A percentile compares a stretch with the other conserved stretches of the same genome.
Conservation (phyloP, 1,140 invertebrate genomes). For the Patella vulgata region DNA sequence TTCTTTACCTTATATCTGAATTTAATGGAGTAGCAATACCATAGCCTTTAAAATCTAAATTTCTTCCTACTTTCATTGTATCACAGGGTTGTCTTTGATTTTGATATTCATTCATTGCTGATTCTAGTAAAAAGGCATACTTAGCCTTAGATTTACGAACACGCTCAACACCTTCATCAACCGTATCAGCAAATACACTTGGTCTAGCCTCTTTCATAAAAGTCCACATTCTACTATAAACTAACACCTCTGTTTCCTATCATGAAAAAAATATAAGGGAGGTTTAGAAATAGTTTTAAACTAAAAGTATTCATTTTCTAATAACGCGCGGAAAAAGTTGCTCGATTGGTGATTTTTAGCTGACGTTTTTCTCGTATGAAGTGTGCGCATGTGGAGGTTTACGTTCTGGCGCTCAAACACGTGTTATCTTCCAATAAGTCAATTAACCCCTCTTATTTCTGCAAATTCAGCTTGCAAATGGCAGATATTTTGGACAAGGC, state of each 20-base stretch:
- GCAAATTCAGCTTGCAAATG: no score
- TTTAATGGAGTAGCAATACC: constrained; percentile 90
- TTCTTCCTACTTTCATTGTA: constrained; percentile 82
- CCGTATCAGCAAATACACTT: constrained; percentile 48
- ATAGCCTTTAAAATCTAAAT: constrained; percentile 93
- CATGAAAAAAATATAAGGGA: constrained; percentile 62
- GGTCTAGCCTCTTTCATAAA: constrained; percentile 75
- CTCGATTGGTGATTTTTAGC: not conserved
- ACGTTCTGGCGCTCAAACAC: no score
- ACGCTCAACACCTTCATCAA: constrained; percentile 50
- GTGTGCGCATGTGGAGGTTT: no score
- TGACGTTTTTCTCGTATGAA: no score
- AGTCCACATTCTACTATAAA: constrained; percentile 55
- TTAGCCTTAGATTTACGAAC: constrained; percentile 72
- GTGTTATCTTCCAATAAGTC: no score
- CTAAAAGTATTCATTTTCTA: not conserved
- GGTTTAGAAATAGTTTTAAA: not conserved
- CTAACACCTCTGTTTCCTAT: constrained; percentile 83
- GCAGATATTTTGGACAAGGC: no score
- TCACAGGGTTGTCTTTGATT: constrained; percentile 77
- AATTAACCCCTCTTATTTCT: no score
- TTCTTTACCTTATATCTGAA: constrained; percentile 76
- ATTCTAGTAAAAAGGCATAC: constrained; percentile 65
- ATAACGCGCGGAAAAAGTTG: not conserved
- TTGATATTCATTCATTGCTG: constrained; percentile 62